Percentiles rank a stretch among this genome's conserved stretches.
These are phyloP conservation scores for Diplosoma virens DNA, from an alignment of 23 tunicate genomes.

Conservation along the genomic window DNA sequence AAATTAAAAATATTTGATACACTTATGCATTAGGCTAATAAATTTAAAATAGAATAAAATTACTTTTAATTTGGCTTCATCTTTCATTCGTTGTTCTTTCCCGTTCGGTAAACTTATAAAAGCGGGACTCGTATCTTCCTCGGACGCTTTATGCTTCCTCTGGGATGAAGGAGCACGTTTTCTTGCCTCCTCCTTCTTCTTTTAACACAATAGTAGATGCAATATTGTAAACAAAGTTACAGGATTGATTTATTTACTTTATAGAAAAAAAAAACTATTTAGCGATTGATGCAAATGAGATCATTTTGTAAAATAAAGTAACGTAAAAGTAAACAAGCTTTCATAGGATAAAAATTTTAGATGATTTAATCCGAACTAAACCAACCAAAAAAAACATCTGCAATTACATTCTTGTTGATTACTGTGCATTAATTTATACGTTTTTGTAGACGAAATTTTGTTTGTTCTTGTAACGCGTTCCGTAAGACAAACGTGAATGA, in stretches of 20 bases:
- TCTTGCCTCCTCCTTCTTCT: conserved; percentile 15
- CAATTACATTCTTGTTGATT: no score
- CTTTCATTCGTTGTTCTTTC: conserved; percentile 86
- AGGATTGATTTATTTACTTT: not conserved
- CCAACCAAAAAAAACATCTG: no score
- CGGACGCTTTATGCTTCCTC: conserved; percentile 36
- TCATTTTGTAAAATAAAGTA: no score
- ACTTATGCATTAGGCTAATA: not conserved
- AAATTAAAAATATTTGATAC: no score
- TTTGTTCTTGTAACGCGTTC: no score
- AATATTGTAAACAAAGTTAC: not conserved
- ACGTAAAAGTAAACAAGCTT: not conserved
- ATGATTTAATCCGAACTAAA: no score
- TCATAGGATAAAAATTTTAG: not conserved
- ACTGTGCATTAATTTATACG: no score
- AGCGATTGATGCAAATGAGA: no score
- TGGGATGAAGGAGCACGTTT: conserved; percentile 36
- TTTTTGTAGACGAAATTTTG: no score
- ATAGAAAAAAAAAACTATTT: not conserved
- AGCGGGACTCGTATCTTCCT: conserved; percentile 55
- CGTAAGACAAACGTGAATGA: no score
- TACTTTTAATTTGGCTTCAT: conserved; percentile 79
- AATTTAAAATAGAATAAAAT: not conserved
- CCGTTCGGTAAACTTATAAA: conserved; percentile 61
- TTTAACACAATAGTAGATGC: no score